These are phyloP conservation scores for Andrena minutula DNA, from an alignment of 2,888 invertebrate species.

Conservation along the genomic window DNA sequence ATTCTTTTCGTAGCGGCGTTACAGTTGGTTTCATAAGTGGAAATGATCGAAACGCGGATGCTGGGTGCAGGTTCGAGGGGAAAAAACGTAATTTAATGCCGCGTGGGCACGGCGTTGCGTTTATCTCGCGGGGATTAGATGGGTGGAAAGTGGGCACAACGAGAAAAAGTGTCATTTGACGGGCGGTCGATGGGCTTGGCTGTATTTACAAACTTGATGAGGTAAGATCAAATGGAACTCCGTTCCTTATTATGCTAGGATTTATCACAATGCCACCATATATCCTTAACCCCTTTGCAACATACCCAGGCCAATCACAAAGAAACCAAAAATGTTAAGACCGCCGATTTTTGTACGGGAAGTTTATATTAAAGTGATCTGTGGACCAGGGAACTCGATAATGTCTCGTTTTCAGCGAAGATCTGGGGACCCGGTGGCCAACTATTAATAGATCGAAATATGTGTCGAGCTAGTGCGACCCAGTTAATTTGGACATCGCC, in stretches of 20 bases:
- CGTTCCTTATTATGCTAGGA: background rate
- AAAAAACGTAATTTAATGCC: slow-evolving; percentile 54
- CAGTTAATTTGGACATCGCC: slow-evolving; percentile 30
- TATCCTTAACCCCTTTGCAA: background rate
- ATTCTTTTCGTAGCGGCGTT: background rate
- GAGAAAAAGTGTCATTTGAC: slow-evolving; percentile 55
- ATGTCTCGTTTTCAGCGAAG: slow-evolving; percentile 20
- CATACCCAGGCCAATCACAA: background rate
- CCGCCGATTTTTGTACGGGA: too few relatives aligned
- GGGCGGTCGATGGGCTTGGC: slow-evolving; percentile 47
- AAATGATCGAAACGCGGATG: slow-evolving; percentile 32
- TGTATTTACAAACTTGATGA: slow-evolving; percentile 29
- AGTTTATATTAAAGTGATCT: too few relatives aligned
- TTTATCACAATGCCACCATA: background rate
- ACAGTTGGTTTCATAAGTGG: slow-evolving; percentile 11
- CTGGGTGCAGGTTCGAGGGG: slow-evolving; percentile 1
- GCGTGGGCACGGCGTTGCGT: slow-evolving; percentile 51
- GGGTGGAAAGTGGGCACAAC: slow-evolving; percentile 57
- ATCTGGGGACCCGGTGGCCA: background rate
- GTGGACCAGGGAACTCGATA: background rate
- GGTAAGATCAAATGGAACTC: slow-evolving; percentile 18
- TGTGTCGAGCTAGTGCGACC: slow-evolving; percentile 21
- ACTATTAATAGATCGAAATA: slow-evolving; percentile 54
- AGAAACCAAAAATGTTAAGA: too few relatives aligned
- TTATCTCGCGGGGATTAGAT: slow-evolving; percentile 51